A percentile compares a stretch with the other conserved stretches of the same genome.
Conservation (phyloP, 92 coral and sea anemone genomes). For the Siderastrea siderea region DNA sequence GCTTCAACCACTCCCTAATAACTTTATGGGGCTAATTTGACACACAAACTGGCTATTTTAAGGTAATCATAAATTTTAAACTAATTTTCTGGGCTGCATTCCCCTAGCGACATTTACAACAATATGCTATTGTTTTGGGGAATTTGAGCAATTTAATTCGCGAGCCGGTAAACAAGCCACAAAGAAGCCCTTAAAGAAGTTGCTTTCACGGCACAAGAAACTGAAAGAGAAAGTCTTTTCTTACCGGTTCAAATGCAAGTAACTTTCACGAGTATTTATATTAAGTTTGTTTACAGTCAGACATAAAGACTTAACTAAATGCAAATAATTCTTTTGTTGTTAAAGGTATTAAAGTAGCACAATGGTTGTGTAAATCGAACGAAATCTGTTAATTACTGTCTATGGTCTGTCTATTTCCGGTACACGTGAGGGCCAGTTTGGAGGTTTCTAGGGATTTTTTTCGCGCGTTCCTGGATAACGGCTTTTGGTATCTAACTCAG, state of each 20-base stretch:
- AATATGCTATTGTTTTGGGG: slow-evolving; percentile 5
- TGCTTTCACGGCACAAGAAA: background rate
- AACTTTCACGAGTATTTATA: background rate
- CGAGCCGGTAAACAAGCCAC: background rate
- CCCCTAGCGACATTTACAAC: background rate
- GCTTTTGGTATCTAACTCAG: background rate
- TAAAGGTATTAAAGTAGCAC: background rate
- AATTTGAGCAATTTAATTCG: background rate
- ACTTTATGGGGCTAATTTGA: slow-evolving; percentile 1
- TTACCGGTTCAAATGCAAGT: background rate
- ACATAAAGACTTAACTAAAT: background rate
- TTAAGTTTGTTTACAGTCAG: background rate
- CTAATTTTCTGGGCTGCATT: background rate
- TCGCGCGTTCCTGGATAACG: background rate
- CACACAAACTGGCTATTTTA: background rate
- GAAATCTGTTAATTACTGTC: slow-evolving; percentile 26
- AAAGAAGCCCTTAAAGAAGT: background rate
- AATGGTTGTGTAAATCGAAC: slow-evolving; percentile 18
- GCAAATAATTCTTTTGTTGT: slow-evolving; percentile 13
- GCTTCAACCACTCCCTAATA: background rate
- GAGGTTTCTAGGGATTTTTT: background rate
- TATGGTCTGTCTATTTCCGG: slow-evolving; percentile 11
- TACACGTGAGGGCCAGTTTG: slow-evolving; percentile 8
- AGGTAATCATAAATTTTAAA: background rate
- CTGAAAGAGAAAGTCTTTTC: background rate